Conservation (phyloP, 2,888 invertebrate species). For the Philereme vetulata region DNA sequence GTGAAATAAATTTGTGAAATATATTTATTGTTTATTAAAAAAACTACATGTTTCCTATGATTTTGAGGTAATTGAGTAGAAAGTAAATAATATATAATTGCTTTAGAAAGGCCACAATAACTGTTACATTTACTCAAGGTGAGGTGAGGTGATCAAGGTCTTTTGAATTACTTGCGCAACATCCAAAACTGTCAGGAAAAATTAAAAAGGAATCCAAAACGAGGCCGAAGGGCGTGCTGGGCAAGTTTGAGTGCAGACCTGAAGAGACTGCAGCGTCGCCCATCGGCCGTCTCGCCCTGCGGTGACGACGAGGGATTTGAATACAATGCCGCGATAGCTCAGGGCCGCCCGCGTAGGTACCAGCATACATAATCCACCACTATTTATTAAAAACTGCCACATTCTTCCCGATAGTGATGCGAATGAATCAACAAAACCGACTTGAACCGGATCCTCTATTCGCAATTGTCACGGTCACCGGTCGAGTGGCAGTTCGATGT, state of each 20-base stretch:
- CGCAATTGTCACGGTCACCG: constrained; percentile 63
- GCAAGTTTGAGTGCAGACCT: constrained; percentile 62
- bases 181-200: constrained; percentile 30
- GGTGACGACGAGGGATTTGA: constrained; percentile 73
- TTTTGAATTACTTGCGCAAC: constrained; percentile 24
- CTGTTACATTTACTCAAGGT: constrained; percentile 18
- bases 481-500: constrained; percentile 54
- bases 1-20: too few relatives aligned
- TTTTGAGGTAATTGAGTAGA: background rate
- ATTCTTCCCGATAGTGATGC: constrained; percentile 57
- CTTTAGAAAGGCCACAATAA: constrained; percentile 1
- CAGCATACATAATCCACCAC: constrained; percentile 73
- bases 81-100: background rate
- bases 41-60: background rate
- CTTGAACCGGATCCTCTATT: constrained; percentile 52
- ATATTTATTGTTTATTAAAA: background rate
- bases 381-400: constrained; percentile 69
- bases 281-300: constrained; percentile 58
- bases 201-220: constrained; percentile 36
- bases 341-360: constrained; percentile 73
- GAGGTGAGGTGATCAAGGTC: constrained; percentile 24
- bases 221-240: constrained; percentile 55
- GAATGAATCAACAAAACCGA: constrained; percentile 56
- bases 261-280: constrained; percentile 45
- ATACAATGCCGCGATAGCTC: constrained; percentile 81